Conservation (phyloP, 2,113 vertebrate species). For the Menidia beryllina region DNA sequence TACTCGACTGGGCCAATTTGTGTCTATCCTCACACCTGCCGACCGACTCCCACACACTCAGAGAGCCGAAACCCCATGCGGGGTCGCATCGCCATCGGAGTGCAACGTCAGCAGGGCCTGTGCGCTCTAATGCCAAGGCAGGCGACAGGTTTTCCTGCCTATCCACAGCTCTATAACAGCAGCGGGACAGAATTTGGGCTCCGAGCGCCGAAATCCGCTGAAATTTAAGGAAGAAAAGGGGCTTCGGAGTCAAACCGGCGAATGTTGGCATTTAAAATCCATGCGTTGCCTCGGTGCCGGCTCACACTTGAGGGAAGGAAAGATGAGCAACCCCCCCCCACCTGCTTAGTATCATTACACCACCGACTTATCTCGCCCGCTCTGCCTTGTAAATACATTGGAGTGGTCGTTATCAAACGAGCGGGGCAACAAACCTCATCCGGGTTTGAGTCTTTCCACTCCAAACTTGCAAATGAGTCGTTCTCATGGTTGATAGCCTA, state of each 20-base stretch:
- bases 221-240: constrained; percentile 4
- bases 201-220: background rate
- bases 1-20: constrained; percentile 40
- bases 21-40: constrained; percentile 59
- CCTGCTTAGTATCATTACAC: constrained; percentile 74
- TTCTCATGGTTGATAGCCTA: constrained; percentile 73
- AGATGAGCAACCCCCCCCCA: constrained; percentile 57
- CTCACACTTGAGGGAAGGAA: constrained; percentile 33
- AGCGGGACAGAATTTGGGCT: constrained; percentile 13
- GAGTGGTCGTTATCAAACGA: constrained; percentile 71
- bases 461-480: constrained; percentile 70
- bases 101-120: constrained; percentile 9
- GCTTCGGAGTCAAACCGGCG: constrained; percentile 12
- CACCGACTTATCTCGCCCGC: constrained; percentile 66
- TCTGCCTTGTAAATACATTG: constrained; percentile 73
- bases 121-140: constrained; percentile 5
- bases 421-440: constrained; percentile 65
- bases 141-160: background rate
- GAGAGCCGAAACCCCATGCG: constrained; percentile 40
- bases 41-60: constrained; percentile 45
- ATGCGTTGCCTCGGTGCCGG: constrained; percentile 4
- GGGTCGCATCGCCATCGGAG: constrained; percentile 34
- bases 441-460: constrained; percentile 57
- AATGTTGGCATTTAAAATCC: constrained; percentile 29
- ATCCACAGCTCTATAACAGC: background rate